phyloP scores from a whole-genome alignment of 1,140 invertebrate species.

The Cheumatopsyche charites region DNA sequence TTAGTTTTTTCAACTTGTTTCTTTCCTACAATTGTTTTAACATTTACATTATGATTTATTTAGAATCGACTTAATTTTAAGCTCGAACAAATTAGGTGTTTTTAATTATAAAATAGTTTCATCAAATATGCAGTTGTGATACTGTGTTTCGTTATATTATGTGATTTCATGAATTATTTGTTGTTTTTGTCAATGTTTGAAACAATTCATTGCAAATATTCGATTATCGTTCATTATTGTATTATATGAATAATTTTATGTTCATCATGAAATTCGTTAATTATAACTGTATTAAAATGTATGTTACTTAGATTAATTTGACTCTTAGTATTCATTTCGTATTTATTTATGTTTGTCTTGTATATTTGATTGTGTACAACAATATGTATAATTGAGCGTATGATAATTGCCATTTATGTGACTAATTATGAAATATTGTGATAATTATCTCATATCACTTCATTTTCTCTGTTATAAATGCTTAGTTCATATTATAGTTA shows the following conservation, averaged over 20 bases:
- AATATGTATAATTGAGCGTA: background rate
- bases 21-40: background rate
- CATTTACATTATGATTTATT: no score
- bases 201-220: no score
- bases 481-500: slow-evolving; percentile 31
- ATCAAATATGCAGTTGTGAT: no score
- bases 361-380: slow-evolving; percentile 43
- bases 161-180: no score
- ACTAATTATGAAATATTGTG: slow-evolving; percentile 29
- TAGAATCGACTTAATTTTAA: no score
- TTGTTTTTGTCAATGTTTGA: no score
- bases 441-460: slow-evolving; percentile 34
- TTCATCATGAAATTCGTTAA: no score
- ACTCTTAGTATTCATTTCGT: background rate
- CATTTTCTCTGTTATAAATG: slow-evolving; percentile 9
- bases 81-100: slow-evolving; percentile 4
- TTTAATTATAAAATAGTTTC: background rate
- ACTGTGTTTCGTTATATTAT: no score
- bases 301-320: background rate
- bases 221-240: no score
- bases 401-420: slow-evolving; percentile 2
- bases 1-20: background rate
- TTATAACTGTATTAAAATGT: no score
- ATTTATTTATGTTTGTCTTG: slow-evolving; percentile 43
- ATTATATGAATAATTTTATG: no score